A percentile compares a stretch with the other conserved stretches of the same genome.
These are phyloP conservation scores for Dastarcus helophoroides DNA, from an alignment of 2,888 invertebrate genomes.

Conservation along the genomic window DNA sequence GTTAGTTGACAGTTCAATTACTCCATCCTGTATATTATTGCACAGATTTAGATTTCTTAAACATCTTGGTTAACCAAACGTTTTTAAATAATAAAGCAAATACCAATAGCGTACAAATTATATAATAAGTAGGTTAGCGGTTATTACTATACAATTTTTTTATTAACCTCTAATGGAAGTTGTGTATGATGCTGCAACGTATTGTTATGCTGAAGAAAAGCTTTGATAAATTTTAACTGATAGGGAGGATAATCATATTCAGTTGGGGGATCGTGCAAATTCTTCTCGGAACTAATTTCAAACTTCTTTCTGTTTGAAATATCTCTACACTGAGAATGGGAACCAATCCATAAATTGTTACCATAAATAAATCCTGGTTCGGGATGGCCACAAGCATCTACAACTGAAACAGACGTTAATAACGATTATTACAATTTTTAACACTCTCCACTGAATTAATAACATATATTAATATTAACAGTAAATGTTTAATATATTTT, in stretches of 20 bases:
- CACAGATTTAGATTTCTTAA: too few relatives aligned
- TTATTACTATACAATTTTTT: too few relatives aligned
- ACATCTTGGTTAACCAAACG: too few relatives aligned
- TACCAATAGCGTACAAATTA: too few relatives aligned
- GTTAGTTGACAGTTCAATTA: too few relatives aligned
- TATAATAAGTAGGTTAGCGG: too few relatives aligned
- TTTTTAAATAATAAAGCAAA: too few relatives aligned
- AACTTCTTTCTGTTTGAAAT: constrained; percentile 26
- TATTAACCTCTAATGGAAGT: constrained; percentile 34
- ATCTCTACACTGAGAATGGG: constrained; percentile 40
- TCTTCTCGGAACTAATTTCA: constrained; percentile 21
- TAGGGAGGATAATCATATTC: constrained; percentile 35
- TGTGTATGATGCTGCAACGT: constrained; percentile 35
- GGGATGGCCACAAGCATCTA: constrained; percentile 47
- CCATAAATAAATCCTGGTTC: constrained; percentile 45
- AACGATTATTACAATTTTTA: neutral
- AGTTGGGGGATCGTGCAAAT: constrained; percentile 24
- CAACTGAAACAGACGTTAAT: constrained; percentile 29
- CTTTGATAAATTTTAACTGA: constrained; percentile 31
- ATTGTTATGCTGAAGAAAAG: constrained; percentile 35
- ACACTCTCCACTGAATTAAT: neutral
- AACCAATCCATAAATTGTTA: constrained; percentile 50
- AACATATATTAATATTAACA: neutral
- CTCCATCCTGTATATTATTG: too few relatives aligned
- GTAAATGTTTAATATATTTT: too few relatives aligned